A percentile compares a stretch with the other conserved stretches of the same genome.
phyloP scores from a whole-genome alignment of 2,797 vertebrate species.

The Chrysocyon brachyurus region DNA sequence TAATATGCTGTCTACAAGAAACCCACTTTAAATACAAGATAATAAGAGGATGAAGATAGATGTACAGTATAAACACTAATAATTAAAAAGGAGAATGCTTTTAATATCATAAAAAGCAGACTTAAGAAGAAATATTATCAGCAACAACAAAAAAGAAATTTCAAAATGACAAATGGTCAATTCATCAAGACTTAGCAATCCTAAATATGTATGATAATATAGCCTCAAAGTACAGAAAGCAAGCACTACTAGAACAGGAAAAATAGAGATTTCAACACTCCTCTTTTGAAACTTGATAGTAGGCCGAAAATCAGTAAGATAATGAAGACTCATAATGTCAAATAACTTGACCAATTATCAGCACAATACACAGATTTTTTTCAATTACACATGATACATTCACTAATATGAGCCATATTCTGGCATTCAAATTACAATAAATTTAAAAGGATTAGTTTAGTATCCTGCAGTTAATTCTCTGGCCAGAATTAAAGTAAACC shows the following conservation, averaged over 20 bases:
- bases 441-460: background rate
- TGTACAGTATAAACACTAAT: background rate
- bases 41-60: background rate
- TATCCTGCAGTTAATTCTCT: background rate
- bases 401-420: background rate
- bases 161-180: background rate
- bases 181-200: background rate
- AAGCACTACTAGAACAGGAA: background rate
- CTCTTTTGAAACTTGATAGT: background rate
- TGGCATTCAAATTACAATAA: background rate
- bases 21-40: background rate
- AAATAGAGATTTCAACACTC: background rate
- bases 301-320: background rate
- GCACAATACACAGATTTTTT: background rate
- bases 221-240: background rate
- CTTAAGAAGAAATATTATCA: background rate
- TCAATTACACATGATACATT: background rate
- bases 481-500: background rate
- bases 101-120: background rate
- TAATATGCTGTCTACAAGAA: background rate
- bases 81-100: background rate
- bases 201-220: background rate
- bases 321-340: background rate
- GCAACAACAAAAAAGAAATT: background rate
- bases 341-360: background rate